phyloP scores from a whole-genome alignment of 2,888 invertebrate species.

The Cheilosia pagana region DNA sequence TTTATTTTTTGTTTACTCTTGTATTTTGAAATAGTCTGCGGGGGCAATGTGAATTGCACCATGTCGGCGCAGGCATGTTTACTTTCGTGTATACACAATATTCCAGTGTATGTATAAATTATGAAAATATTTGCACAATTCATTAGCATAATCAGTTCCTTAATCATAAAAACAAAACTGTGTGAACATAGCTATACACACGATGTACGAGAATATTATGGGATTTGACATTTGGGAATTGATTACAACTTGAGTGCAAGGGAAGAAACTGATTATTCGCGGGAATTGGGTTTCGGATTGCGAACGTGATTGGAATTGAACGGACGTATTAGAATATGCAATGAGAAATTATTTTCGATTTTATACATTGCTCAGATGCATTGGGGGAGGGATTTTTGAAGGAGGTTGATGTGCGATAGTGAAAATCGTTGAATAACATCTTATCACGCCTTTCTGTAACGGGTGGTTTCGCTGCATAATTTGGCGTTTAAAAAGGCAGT shows the following conservation, averaged over 20 bases:
- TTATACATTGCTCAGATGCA: no score
- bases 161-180: conserved; percentile 29
- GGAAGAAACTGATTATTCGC: no score
- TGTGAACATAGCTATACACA: not conserved
- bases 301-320: not conserved
- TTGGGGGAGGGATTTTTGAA: no score
- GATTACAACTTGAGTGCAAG: not conserved
- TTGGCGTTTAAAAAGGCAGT: no score
- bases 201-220: not conserved
- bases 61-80: conserved; percentile 12
- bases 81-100: conserved; percentile 25
- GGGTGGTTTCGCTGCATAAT: no score
- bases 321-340: no score
- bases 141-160: conserved; percentile 59
- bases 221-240: not conserved
- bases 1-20: not conserved
- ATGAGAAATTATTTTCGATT: no score
- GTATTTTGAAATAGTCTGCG: conserved; percentile 7
- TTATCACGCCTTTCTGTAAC: no score
- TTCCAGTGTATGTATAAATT: conserved; percentile 34
- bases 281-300: not conserved
- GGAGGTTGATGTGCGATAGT: no score
- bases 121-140: conserved; percentile 59
- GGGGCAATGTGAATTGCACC: conserved; percentile 18
- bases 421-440: no score